Evolutionary conservation across 2,888 invertebrate genomes (phyloP).

Genomic region (Chrysina gloriosa): DNA sequence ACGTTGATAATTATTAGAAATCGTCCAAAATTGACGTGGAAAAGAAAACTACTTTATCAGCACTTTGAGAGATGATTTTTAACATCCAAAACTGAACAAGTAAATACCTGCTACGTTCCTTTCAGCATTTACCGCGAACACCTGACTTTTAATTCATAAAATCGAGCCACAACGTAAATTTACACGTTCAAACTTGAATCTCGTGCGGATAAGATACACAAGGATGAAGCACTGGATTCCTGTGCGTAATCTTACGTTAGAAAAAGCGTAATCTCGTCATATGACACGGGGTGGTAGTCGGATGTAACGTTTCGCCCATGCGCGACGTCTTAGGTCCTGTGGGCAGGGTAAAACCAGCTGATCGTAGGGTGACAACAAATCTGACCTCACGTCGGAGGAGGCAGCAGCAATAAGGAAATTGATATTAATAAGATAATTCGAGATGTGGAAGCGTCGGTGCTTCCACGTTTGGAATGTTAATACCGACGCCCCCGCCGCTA

Average conservation of each 20-base stretch:
- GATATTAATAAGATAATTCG: constrained; percentile 62
- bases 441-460: constrained; percentile 45
- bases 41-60: no score
- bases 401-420: constrained; percentile 57
- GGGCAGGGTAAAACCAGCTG: constrained; percentile 46
- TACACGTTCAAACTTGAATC: neutral
- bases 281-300: constrained; percentile 40
- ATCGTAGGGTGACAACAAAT: constrained; percentile 55
- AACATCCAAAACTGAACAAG: neutral
- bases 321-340: constrained; percentile 8
- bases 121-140: neutral
- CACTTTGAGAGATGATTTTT: neutral
- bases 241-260: neutral
- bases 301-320: constrained; percentile 21
- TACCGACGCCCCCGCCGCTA: constrained; percentile 49
- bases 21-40: no score
- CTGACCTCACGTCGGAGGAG: constrained; percentile 58
- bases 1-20: no score
- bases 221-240: neutral
- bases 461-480: constrained; percentile 48
- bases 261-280: constrained; percentile 38
- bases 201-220: neutral
- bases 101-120: constrained; percentile 7
- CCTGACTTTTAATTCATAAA: constrained; percentile 16
- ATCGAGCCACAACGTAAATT: neutral